phyloP scores from a whole-genome alignment of 2,888 invertebrate species.

The Drosophila yooni region DNA sequence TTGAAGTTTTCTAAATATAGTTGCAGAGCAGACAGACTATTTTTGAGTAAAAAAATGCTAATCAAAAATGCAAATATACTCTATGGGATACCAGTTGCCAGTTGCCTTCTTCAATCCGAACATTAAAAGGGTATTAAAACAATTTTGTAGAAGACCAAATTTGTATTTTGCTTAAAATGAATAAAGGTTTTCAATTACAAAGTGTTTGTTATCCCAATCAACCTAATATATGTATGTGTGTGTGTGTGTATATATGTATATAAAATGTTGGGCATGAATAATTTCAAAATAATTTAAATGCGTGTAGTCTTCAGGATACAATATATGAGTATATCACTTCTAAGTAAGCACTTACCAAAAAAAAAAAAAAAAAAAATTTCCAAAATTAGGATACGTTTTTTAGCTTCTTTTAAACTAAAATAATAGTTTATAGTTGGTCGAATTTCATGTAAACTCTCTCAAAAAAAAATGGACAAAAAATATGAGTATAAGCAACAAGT shows the following conservation, averaged over 20 bases:
- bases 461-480: background rate
- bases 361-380: background rate
- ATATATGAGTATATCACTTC: background rate
- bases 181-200: background rate
- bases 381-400: background rate
- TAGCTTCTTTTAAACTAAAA: constrained; percentile 7
- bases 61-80: background rate
- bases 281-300: background rate
- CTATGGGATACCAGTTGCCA: too few relatives aligned
- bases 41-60: background rate
- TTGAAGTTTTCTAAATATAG: background rate
- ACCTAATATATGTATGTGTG: background rate
- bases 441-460: too few relatives aligned
- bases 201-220: background rate
- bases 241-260: too few relatives aligned
- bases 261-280: background rate
- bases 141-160: background rate
- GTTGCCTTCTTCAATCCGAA: background rate
- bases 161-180: background rate
- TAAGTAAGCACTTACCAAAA: background rate
- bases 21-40: background rate
- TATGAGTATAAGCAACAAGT: background rate
- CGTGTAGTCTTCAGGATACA: background rate
- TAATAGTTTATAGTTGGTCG: background rate
- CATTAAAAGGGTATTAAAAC: background rate